These are phyloP conservation scores for Alligator mississippiensis DNA, from an alignment of 2,113 vertebrate genomes.

Conservation along the genomic window DNA sequence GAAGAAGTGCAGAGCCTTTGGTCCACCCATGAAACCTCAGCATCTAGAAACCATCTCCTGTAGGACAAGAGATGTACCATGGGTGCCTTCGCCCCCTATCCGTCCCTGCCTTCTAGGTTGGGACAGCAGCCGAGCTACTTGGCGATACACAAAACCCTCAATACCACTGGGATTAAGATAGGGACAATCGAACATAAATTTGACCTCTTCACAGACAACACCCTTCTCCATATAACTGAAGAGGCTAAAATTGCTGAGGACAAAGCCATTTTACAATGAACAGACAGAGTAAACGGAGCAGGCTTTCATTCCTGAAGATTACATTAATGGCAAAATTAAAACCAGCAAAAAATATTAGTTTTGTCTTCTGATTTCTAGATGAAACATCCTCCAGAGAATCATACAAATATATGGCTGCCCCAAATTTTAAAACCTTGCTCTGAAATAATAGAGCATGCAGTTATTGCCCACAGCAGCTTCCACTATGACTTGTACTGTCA, in stretches of 20 bases:
- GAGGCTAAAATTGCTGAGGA: neutral
- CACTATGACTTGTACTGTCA: neutral
- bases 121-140: neutral
- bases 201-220: neutral
- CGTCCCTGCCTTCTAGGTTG: neutral
- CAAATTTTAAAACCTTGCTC: neutral
- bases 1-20: neutral
- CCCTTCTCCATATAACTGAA: neutral
- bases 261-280: neutral
- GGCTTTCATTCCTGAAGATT: neutral
- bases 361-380: neutral
- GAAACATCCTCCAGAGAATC: neutral
- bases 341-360: neutral
- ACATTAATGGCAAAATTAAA: neutral
- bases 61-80: neutral
- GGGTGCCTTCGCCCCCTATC: neutral
- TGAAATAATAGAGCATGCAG: neutral
- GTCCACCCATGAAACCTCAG: neutral
- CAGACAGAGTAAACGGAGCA: neutral
- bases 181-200: neutral
- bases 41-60: neutral
- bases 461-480: neutral
- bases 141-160: neutral
- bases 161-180: neutral
- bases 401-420: neutral